phyloP scores from a whole-genome alignment of 2,113 vertebrate species.

The Labrus mixtus region DNA sequence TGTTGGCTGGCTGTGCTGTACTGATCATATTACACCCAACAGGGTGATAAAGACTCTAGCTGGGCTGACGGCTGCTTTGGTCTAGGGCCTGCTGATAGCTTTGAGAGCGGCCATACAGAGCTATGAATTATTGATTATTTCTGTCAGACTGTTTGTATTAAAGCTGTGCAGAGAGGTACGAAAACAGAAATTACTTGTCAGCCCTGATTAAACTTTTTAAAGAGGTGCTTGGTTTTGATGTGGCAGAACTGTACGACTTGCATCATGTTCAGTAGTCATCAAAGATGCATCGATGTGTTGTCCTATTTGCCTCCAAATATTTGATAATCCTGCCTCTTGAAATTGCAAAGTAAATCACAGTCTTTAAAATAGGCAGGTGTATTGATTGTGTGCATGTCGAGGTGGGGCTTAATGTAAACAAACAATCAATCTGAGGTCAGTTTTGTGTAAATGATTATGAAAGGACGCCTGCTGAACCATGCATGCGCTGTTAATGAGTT shows the following conservation, averaged over 20 bases:
- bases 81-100: constrained; percentile 35
- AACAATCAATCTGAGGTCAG: too few relatives aligned
- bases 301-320: not conserved
- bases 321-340: not conserved
- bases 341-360: not conserved
- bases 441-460: too few relatives aligned
- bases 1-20: constrained; percentile 55
- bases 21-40: constrained; percentile 68
- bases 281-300: not conserved
- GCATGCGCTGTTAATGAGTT: too few relatives aligned
- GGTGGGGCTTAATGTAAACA: too few relatives aligned
- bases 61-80: constrained; percentile 34
- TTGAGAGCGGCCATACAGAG: constrained; percentile 20
- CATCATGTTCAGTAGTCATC: constrained; percentile 1
- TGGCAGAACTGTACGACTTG: not conserved
- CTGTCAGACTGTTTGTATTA: constrained; percentile 20
- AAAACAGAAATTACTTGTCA: constrained; percentile 12
- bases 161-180: constrained; percentile 15
- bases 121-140: constrained; percentile 38
- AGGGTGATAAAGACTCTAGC: constrained; percentile 54
- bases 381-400: not conserved
- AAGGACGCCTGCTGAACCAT: too few relatives aligned
- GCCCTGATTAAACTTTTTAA: not conserved
- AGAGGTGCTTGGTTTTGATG: not conserved
- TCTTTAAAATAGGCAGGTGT: not conserved